Evolutionary conservation across 2,888 invertebrate genomes (phyloP), one percentile per base, ranked within the genome.

Genomic region (Lysandra bellargus): DNA sequence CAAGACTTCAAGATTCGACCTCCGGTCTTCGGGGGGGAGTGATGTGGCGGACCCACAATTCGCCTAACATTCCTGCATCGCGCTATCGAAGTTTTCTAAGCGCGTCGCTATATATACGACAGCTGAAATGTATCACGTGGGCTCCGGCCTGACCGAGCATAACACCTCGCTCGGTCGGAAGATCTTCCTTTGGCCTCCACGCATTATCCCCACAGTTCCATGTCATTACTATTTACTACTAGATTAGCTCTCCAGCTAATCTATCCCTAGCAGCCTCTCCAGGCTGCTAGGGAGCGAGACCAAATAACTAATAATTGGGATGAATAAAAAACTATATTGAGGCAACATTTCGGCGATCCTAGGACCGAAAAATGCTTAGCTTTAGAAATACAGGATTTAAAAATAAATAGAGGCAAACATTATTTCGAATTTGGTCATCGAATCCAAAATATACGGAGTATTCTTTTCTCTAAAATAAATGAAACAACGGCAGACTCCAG

Each of bases 351-450:
- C 72, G 80, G 81, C 0, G 82, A 82, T 23, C 82, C 80, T 17
- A 79, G 82, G 12, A 80, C 80, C 7, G 81, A 83, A 30, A 80
- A 81, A 53, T 82, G 81, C 79, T 33, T 82, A 49, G 61, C 72
- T 1, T 75, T 82, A 9, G 83, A 82, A 64, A 37, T 83, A 61
- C 80, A 82, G 17, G 69, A 57, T 0, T 9, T 80, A 44, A 81
- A 80, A 77, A 78, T 82, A 73, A 79, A 81, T 17, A 76, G 61
- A 9, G 76, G 72, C 6, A 81, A 83, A 80, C 80, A 78, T 79
- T 83, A 80, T 80, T 78, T 81, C 37, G 81, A 83, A 1, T 82
- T 83, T 79, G 82, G 79, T 30, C 80, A 82, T 76, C 80, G 82
- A 44, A 77, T 83, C 2, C 82, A 82, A 75, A 80, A 81, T n/a